Evolutionary conservation across 2,113 vertebrate species (phyloP), one percentile per base, ranked within the genome.

Genomic region (Odontesthes bonariensis): DNA sequence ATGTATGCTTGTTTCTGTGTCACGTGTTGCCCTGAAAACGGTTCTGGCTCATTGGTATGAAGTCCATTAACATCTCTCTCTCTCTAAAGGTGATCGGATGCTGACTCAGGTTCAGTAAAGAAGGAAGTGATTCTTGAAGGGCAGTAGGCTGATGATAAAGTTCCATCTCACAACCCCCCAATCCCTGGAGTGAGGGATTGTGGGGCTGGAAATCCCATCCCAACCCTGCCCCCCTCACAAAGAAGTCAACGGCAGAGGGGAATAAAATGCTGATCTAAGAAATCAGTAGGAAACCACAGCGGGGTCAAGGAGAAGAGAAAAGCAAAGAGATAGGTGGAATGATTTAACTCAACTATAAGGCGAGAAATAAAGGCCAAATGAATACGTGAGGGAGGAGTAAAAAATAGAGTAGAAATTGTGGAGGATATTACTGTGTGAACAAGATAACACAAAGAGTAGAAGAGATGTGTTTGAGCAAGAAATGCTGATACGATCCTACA

Each of bases 271-370:
- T 90, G 83, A 87, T 81, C n/a, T 54, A 51, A 68, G 71, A 88
- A 85, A 82, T 66, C 46, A 65, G 72, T 66, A 80, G 79, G 69
- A 76, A 83, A 62, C 62, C 77, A 69, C 78, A 54, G 20, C 12
- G 61, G 75, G 87, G 82, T 91, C 88, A 89, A 88, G 89, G 87
- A 88, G 85, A 86, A 70, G 35, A 77, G n/a, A 62, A 82, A 53
- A 17, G 9, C 20, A 71, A 59, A 77, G 33, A 69, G 38, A 33
- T 42, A 73, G 42, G 33, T 56, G 59, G 53, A 69, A 82, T 68
- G 59, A 75, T 85, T 85, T 78, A 72, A 85, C 59, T 65, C 59
- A 63, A 72, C 63, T 73, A 42, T 32, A 69, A 42, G 12, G 23
- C 47, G 67, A 38, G 54, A 32, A 55, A 69, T 33, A 75, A 23